These are phyloP conservation scores for Intellagama lesueurii DNA, from an alignment of 2,797 vertebrate species.

Conservation along the genomic window DNA sequence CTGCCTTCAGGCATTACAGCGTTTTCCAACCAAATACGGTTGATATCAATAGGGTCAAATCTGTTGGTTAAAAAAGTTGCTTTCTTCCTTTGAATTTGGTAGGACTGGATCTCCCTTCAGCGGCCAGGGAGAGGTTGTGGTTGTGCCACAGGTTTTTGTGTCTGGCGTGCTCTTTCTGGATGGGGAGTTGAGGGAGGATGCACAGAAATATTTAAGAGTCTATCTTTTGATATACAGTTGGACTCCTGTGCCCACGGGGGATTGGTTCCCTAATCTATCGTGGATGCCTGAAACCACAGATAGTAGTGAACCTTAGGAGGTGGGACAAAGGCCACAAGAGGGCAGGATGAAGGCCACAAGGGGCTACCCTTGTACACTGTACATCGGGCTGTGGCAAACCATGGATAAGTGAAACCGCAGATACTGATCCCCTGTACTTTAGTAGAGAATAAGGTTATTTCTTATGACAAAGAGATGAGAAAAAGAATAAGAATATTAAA, in stretches of 20 bases:
- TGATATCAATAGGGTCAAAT: neutral
- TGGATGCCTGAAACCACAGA: no score
- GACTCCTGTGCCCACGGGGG: no score
- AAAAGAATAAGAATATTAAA: slow-evolving; percentile 4
- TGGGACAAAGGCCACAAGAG: no score
- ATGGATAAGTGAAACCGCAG: no score
- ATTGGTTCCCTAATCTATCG: no score
- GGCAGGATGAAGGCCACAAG: no score
- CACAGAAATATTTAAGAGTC: neutral
- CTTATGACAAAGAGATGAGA: neutral
- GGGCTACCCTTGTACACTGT: no score
- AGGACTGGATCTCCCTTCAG: neutral
- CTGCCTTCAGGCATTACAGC: neutral
- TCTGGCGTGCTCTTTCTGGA: neutral
- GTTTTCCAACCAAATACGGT: neutral
- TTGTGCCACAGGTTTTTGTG: no score
- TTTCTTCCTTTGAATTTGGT: neutral
- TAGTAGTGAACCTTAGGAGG: no score
- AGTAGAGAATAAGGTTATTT: neutral
- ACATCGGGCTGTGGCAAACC: no score
- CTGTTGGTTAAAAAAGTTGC: neutral
- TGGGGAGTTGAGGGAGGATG: neutral
- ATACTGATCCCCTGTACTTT: no score
- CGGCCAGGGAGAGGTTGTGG: no score
- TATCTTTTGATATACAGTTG: neutral